Evolutionary conservation across 1,140 invertebrate species (phyloP), one percentile per base, ranked within the genome.

Genomic region (Drosophila nikananu): DNA sequence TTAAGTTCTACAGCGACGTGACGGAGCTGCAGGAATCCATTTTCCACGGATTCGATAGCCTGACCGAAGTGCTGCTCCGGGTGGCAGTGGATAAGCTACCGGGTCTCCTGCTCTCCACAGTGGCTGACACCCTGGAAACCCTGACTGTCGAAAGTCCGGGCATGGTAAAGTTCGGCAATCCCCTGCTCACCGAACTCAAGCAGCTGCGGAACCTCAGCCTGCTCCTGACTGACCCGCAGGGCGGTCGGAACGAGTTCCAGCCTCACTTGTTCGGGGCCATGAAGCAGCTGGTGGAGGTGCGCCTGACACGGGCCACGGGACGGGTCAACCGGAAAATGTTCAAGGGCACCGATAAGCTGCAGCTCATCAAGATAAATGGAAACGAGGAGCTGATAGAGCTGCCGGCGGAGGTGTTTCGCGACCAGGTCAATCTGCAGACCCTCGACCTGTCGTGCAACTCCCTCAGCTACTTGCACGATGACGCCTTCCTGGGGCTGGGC

Each of bases 381-480:
- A 96, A 96, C 80, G 87, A 92, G 9, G 66, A 81, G 4, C 84
- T 96, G 3, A 81, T 39, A 25, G 80, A 80, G 44, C 72, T 96
- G 9, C 94, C 95, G 15, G 91, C 93, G 30, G 81, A 93, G 13
- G 83, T 95, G 15, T 96, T 96, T 66, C 91, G 91, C 51, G 94
- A 95, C 79, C 94, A 95, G 83, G 92, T 80, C 6, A 94, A 95
- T 49, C 86, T 96, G 6, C 67, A 87, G 5, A 86, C 91, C 15
- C 79, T 96, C 27, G 93, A 95, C 80, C 80, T 96, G 7, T 94
- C 93, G 70, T 92, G 93, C 35, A 96, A 96, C 81, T 80, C 93
- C 37, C 73, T 96, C 27, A 83, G 68, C 48, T 70, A 83, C 23
- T 86, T 96, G 60, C 92, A 94, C 10, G 83, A 94, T 48, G 92